A percentile compares a stretch with the other conserved stretches of the same genome.
These are phyloP conservation scores for Pangasius macronema DNA, from an alignment of 2,797 vertebrate genomes.

Conservation along the genomic window DNA sequence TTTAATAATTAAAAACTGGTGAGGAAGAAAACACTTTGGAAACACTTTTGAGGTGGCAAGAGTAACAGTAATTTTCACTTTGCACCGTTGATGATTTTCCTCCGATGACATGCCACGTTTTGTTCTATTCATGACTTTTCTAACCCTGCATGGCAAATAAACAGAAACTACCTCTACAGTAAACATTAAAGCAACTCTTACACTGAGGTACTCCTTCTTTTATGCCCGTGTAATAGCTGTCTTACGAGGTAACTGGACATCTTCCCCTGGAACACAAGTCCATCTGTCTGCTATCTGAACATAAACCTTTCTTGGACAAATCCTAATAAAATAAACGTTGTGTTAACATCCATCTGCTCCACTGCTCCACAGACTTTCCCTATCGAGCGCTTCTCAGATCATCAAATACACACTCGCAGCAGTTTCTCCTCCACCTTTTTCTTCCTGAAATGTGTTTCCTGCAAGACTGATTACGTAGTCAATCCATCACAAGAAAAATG, in stretches of 20 bases:
- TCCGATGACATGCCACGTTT: background rate
- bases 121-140: background rate
- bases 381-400: background rate
- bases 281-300: background rate
- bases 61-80: background rate
- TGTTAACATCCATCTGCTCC: background rate
- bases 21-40: background rate
- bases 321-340: background rate
- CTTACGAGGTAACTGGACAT: background rate
- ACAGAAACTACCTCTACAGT: background rate
- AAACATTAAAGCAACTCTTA: background rate
- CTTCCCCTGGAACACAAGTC: background rate
- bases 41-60: background rate
- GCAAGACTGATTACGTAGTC: background rate
- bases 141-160: background rate
- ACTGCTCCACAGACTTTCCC: background rate
- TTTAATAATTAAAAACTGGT: background rate
- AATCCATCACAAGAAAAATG: conserved; percentile 18
- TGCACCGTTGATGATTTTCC: background rate
- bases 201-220: background rate
- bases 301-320: background rate
- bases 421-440: background rate
- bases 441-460: background rate
- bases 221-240: background rate
- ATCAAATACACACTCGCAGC: background rate